Conservation (phyloP, 1,140 invertebrate genomes). For the Linepithema humile region DNA sequence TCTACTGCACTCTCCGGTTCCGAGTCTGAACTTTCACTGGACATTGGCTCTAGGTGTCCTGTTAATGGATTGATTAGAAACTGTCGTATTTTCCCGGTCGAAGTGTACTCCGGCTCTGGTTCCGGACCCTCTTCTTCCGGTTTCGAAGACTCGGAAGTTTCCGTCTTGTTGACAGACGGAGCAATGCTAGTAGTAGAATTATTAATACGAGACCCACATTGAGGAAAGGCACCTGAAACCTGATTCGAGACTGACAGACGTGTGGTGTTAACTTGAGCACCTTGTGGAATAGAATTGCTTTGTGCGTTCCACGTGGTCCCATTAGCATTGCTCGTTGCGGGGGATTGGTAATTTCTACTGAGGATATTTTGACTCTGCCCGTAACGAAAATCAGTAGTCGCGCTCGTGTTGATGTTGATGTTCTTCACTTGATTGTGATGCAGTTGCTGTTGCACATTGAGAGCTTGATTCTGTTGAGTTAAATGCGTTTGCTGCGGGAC, state of each 20-base stretch:
- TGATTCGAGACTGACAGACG: conserved; percentile 71
- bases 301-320: conserved; percentile 77
- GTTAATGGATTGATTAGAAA: conserved; percentile 95
- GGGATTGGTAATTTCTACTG: conserved; percentile 79
- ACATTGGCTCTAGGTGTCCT: conserved; percentile 93
- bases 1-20: conserved; percentile 83
- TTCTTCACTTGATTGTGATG: conserved; percentile 83
- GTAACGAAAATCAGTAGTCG: conserved; percentile 83
- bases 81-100: conserved; percentile 87
- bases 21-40: conserved; percentile 86
- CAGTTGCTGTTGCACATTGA: conserved; percentile 82
- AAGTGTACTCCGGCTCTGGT: conserved; percentile 80
- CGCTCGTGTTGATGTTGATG: conserved; percentile 79
- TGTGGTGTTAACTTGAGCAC: conserved; percentile 74
- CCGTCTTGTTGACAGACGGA: conserved; percentile 53
- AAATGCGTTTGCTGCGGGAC: conserved; percentile 76
- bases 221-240: conserved; percentile 75
- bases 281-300: conserved; percentile 74
- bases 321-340: conserved; percentile 70
- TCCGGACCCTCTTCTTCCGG: conserved; percentile 58
- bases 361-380: conserved; percentile 83
- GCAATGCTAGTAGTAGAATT: conserved; percentile 58
- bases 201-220: conserved; percentile 67
- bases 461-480: conserved; percentile 76
- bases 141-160: conserved; percentile 63